These are phyloP conservation scores for Antheraea mylitta DNA, from an alignment of 1,140 invertebrate species.

Conservation along the genomic window DNA sequence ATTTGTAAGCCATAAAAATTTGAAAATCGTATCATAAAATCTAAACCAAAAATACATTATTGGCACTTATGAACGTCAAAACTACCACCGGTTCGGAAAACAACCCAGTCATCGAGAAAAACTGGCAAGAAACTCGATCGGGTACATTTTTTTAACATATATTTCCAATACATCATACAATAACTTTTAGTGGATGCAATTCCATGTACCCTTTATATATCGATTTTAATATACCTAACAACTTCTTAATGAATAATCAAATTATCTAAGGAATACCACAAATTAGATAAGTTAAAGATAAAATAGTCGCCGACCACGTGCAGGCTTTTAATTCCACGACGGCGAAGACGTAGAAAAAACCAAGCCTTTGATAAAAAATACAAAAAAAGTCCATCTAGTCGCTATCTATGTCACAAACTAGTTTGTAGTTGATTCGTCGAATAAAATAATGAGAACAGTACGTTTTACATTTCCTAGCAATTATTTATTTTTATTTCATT, in stretches of 20 bases:
- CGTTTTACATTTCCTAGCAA: not conserved
- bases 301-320: not conserved
- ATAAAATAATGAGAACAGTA: constrained; percentile 4
- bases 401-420: constrained; percentile 2
- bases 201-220: too few species aligned
- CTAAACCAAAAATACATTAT: too few species aligned
- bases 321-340: not conserved
- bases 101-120: too few species aligned
- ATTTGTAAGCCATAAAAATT: too few species aligned
- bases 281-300: not conserved
- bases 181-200: too few species aligned
- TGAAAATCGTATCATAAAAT: too few species aligned
- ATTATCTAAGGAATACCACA: not conserved
- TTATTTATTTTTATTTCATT: not conserved
- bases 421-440: not conserved
- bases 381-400: not conserved
- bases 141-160: too few species aligned
- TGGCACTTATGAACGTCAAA: too few species aligned
- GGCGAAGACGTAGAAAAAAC: not conserved
- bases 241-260: not conserved
- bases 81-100: too few species aligned
- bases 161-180: too few species aligned
- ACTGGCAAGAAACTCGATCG: too few species aligned
- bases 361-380: not conserved
- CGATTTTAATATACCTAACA: too few species aligned